A percentile compares a stretch with the other conserved stretches of the same genome.
Evolutionary conservation across 2,797 vertebrate genomes (phyloP).

Genomic region (Microhierax caerulescens): DNA sequence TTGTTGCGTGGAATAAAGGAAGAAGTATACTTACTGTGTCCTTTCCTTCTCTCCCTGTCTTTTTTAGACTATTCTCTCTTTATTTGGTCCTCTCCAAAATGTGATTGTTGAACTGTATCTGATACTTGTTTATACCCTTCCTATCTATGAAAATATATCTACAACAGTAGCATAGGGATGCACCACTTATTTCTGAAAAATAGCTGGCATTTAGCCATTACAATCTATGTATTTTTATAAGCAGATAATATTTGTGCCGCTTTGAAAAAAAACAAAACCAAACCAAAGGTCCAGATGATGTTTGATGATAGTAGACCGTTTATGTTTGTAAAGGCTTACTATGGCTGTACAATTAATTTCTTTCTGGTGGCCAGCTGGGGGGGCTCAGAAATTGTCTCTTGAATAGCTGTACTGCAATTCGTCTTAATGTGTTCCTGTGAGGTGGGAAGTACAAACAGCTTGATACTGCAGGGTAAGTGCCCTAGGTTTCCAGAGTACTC

Average conservation of each 20-base stretch:
- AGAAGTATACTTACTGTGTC: background rate
- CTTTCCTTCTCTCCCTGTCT: background rate
- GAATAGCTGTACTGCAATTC: background rate
- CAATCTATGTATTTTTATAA: background rate
- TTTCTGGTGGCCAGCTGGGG: background rate
- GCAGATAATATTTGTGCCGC: background rate
- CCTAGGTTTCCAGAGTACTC: background rate
- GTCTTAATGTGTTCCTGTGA: background rate
- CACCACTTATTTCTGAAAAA: background rate
- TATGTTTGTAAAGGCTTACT: background rate
- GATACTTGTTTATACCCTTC: background rate
- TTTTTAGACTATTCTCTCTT: background rate
- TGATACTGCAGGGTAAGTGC: background rate
- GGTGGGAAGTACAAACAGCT: background rate
- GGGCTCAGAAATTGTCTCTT: background rate
- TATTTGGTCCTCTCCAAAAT: background rate
- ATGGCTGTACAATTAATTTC: background rate
- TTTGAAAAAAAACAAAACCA: background rate
- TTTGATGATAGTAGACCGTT: background rate
- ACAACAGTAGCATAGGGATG: background rate
- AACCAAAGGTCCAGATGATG: background rate
- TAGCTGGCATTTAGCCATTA: background rate
- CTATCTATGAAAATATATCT: background rate
- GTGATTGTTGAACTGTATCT: background rate
- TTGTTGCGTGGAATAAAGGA: background rate